These are phyloP conservation scores for Centropus bengalensis DNA, from an alignment of 2,113 vertebrate species.

Conservation along the genomic window DNA sequence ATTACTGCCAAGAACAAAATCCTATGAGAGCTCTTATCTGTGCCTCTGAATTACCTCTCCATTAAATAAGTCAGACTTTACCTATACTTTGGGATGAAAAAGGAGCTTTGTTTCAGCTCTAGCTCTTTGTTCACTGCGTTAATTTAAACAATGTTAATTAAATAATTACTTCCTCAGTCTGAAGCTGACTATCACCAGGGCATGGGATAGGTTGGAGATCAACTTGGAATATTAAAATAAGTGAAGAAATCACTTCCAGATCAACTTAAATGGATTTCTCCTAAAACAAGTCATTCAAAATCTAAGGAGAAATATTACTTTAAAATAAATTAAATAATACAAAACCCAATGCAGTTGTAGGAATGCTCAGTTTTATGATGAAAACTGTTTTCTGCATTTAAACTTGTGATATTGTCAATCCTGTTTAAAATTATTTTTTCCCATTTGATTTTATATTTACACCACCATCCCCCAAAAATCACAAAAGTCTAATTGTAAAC, in stretches of 20 bases:
- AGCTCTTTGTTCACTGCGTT: not conserved
- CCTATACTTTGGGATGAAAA: not conserved
- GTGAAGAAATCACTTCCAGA: not conserved
- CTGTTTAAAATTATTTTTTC: too few species aligned
- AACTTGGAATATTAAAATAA: not conserved
- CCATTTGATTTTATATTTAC: too few species aligned
- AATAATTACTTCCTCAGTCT: not conserved
- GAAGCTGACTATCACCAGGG: not conserved
- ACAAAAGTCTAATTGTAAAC: not conserved
- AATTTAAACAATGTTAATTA: not conserved
- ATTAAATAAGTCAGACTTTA: not conserved
- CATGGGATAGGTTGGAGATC: not conserved
- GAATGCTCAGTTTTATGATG: too few species aligned
- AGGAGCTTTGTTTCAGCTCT: not conserved
- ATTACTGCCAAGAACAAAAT: not conserved
- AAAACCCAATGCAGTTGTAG: too few species aligned
- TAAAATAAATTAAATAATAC: too few species aligned
- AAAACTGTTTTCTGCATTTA: too few species aligned
- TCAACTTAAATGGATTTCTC: not conserved
- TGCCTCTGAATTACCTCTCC: not conserved
- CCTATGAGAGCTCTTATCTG: not conserved
- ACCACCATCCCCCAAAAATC: too few species aligned
- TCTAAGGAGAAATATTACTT: too few species aligned
- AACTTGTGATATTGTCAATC: too few species aligned
- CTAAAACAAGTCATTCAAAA: too few species aligned